These are phyloP conservation scores for Acrobasis suavella DNA, from an alignment of 2,888 invertebrate genomes.

Conservation along the genomic window DNA sequence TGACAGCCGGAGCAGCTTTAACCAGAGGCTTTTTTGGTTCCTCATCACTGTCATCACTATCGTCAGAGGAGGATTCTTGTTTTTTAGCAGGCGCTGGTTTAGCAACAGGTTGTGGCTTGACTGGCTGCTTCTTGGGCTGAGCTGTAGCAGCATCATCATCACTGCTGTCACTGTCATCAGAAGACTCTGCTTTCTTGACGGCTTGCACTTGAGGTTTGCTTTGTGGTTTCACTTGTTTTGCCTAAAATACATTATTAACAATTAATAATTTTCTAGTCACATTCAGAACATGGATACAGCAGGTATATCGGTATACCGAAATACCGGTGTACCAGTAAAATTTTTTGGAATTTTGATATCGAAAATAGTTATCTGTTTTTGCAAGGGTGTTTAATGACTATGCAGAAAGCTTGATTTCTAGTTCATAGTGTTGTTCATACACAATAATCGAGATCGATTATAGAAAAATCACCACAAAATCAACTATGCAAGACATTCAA, in stretches of 20 bases:
- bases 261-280: background rate
- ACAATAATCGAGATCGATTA: too few species aligned
- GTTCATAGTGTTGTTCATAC: too few species aligned
- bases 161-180: constrained; percentile 58
- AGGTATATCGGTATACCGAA: too few species aligned
- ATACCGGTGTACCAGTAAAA: too few species aligned
- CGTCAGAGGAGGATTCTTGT: constrained; percentile 39
- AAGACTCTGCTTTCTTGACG: constrained; percentile 60
- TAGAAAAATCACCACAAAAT: too few species aligned
- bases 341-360: too few species aligned
- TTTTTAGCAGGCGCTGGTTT: constrained; percentile 34
- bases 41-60: constrained; percentile 50
- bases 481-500: too few species aligned
- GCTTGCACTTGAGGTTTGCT: constrained; percentile 34
- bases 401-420: too few species aligned
- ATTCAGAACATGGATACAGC: background rate
- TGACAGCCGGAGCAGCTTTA: constrained; percentile 35
- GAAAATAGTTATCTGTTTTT: too few species aligned
- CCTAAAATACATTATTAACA: constrained; percentile 26
- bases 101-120: constrained; percentile 32
- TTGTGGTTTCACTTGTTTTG: constrained; percentile 46
- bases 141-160: constrained; percentile 56
- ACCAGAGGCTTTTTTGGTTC: constrained; percentile 35
- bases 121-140: constrained; percentile 41
- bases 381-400: too few species aligned